phyloP scores from a whole-genome alignment of 1,140 invertebrate genomes.

The Rhizoglyphus robini region DNA sequence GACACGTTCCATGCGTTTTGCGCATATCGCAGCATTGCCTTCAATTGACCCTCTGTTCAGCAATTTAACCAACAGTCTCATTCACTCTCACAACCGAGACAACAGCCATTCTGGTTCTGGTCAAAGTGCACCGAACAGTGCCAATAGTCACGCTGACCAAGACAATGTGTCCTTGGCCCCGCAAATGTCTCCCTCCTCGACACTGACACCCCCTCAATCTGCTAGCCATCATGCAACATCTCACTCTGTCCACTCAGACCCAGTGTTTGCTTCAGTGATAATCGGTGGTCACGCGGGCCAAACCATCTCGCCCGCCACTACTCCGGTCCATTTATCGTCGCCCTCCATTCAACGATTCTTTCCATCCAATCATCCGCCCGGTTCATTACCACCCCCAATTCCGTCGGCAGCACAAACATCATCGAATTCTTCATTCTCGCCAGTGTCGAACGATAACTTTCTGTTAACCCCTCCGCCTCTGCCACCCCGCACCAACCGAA shows the following conservation, averaged over 20 bases:
- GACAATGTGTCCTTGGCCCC: constrained; percentile 4
- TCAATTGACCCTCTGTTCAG: constrained; percentile 32
- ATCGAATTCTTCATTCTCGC: neutral
- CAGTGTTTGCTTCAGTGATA: constrained; percentile 39
- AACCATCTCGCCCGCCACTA: constrained; percentile 34
- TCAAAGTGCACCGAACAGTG: constrained; percentile 21
- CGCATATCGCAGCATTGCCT: constrained; percentile 34
- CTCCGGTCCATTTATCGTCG: constrained; percentile 38
- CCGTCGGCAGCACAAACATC: constrained; percentile 15
- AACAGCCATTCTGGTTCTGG: neutral
- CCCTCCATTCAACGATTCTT: neutral
- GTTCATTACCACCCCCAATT: constrained; percentile 45
- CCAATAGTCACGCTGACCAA: constrained; percentile 24
- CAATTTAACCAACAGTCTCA: constrained; percentile 30
- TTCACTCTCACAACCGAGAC: constrained; percentile 20
- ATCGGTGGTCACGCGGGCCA: constrained; percentile 27
- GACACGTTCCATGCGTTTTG: constrained; percentile 35
- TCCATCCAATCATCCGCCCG: constrained; percentile 41
- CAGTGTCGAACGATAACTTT: neutral
- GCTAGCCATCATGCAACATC: constrained; percentile 8
- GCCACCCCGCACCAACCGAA: constrained; percentile 21
- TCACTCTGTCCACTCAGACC: constrained; percentile 16
- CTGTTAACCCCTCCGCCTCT: constrained; percentile 20
- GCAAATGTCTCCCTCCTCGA: constrained; percentile 31
- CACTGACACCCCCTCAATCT: constrained; percentile 28